Evolutionary conservation across 1,140 invertebrate genomes (phyloP).

Genomic region (Papilio xuthus): DNA sequence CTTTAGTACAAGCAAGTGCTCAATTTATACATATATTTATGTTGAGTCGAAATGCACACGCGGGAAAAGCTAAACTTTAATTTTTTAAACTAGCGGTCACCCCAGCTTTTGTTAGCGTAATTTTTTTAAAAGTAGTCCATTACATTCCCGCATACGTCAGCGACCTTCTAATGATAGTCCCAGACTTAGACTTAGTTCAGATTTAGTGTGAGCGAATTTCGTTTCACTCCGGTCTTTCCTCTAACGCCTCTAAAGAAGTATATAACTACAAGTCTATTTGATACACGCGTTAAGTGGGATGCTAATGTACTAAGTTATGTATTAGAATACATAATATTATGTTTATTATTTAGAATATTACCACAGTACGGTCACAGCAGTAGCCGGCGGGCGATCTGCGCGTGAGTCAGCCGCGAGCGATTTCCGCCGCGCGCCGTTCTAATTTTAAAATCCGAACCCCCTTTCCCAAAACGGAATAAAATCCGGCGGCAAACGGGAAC

Average conservation of each 20-base stretch:
- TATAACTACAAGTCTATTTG: too few relatives aligned
- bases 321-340: conserved; percentile 5
- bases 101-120: too few relatives aligned
- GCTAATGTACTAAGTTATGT: too few relatives aligned
- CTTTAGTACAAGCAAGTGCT: background rate
- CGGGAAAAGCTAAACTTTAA: background rate
- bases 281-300: too few relatives aligned
- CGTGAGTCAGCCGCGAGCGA: conserved; percentile 55
- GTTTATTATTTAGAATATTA: background rate
- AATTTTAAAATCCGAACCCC: conserved; percentile 57
- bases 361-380: conserved; percentile 7
- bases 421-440: conserved; percentile 57
- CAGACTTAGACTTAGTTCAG: too few relatives aligned
- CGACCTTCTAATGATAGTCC: too few relatives aligned
- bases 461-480: conserved; percentile 61
- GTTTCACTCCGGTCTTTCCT: too few relatives aligned
- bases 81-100: background rate
- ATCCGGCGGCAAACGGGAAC: conserved; percentile 51
- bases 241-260: too few relatives aligned
- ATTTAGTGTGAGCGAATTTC: too few relatives aligned
- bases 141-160: too few relatives aligned
- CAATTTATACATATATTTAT: background rate
- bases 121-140: too few relatives aligned
- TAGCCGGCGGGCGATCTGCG: conserved; percentile 27
- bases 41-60: background rate